Percentiles rank a stretch among this genome's conserved stretches.
Evolutionary conservation across 2,113 vertebrate species (phyloP).

Genomic region (Hippocampus comes): DNA sequence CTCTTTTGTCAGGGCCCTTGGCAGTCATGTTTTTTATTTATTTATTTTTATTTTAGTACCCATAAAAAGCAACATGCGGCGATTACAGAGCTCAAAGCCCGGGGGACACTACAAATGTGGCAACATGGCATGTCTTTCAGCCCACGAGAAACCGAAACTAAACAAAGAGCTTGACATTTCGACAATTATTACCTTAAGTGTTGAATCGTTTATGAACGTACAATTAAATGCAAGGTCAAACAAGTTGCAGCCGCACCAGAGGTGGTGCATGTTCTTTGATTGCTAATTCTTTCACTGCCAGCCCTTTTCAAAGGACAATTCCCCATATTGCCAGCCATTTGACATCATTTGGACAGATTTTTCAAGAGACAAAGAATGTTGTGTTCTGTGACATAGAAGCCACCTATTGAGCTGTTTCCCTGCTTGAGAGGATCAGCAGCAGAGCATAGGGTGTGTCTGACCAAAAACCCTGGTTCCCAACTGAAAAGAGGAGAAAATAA

Average conservation of each 20-base stretch:
- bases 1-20: slow-evolving; percentile 49
- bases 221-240: slow-evolving; percentile 2
- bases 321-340: neutral
- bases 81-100: slow-evolving; percentile 53
- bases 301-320: neutral
- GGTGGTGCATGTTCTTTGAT: neutral
- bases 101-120: slow-evolving; percentile 43
- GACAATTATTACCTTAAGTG: neutral
- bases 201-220: slow-evolving; percentile 11
- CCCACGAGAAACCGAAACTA: slow-evolving; percentile 16
- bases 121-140: slow-evolving; percentile 39
- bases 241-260: neutral
- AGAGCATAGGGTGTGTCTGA: too few relatives aligned
- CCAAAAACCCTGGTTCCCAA: too few relatives aligned
- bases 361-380: neutral
- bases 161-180: neutral
- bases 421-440: neutral
- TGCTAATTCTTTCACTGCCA: neutral
- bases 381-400: neutral
- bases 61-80: slow-evolving; percentile 53
- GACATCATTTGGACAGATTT: neutral
- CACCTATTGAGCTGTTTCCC: neutral
- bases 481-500: too few relatives aligned
- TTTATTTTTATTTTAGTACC: slow-evolving; percentile 41
- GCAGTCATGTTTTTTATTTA: slow-evolving; percentile 32